Conservation (phyloP, 2,113 vertebrate genomes). For the Etheostoma spectabile region DNA sequence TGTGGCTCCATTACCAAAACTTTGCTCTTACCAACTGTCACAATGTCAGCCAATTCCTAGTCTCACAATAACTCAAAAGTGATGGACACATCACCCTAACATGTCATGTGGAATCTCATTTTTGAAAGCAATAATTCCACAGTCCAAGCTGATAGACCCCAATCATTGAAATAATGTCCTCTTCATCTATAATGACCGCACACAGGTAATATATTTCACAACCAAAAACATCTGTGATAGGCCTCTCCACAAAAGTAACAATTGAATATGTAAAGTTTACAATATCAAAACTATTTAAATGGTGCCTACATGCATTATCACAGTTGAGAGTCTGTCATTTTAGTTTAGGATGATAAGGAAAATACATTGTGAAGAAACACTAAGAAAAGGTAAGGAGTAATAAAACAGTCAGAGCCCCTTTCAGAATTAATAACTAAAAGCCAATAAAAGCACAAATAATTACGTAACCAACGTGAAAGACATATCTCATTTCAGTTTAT, state of each 20-base stretch:
- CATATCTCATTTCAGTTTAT: slow-evolving; percentile 28
- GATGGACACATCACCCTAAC: too few species aligned
- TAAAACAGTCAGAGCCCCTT: slow-evolving; percentile 13
- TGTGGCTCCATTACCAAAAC: neutral
- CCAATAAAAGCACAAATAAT: slow-evolving; percentile 26
- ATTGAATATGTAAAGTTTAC: neutral
- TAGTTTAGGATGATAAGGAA: slow-evolving; percentile 2
- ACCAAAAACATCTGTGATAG: neutral
- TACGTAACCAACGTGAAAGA: neutral
- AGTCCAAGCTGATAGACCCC: neutral
- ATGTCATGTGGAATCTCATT: too few species aligned
- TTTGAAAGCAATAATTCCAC: neutral
- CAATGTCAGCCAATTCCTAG: neutral
- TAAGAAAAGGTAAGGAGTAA: neutral
- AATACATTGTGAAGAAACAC: neutral
- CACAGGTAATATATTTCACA: neutral
- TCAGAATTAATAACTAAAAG: slow-evolving; percentile 10
- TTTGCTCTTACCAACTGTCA: neutral
- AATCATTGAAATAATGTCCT: neutral
- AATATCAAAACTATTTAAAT: neutral
- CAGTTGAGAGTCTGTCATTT: slow-evolving; percentile 1
- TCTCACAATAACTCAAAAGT: neutral
- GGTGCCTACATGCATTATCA: neutral
- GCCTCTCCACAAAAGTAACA: neutral
- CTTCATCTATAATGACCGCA: neutral